phyloP scores from a whole-genome alignment of 64 coral and sea anemone genomes.

The Pachyseris speciosa region DNA sequence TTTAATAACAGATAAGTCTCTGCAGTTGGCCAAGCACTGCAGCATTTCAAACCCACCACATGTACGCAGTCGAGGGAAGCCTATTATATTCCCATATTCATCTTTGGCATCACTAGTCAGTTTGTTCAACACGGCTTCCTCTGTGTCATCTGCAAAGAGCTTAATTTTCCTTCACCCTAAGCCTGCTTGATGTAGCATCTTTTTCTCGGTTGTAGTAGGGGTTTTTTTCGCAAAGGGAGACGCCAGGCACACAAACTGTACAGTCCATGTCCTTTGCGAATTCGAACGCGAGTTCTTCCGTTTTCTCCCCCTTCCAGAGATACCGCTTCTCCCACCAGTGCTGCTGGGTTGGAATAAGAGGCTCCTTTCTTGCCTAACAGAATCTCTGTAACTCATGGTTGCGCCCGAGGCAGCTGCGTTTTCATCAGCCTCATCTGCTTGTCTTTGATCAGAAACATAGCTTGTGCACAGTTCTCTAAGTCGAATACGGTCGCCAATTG shows the following conservation, averaged over 20 bases:
- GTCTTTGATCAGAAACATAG: slow-evolving; percentile 19
- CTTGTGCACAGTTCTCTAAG: slow-evolving; percentile 40
- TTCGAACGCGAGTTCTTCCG: slow-evolving; percentile 39
- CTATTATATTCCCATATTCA: too few species aligned
- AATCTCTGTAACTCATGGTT: slow-evolving; percentile 40
- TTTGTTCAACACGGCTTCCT: slow-evolving; percentile 50
- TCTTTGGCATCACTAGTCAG: too few species aligned
- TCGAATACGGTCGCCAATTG: slow-evolving; percentile 47
- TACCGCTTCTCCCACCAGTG: slow-evolving; percentile 27
- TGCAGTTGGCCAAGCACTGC: too few species aligned
- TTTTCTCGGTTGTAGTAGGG: slow-evolving; percentile 49
- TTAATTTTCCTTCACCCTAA: slow-evolving; percentile 44
- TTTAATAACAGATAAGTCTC: too few species aligned
- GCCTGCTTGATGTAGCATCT: slow-evolving; percentile 40
- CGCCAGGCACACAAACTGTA: slow-evolving; percentile 59
- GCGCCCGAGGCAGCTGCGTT: slow-evolving; percentile 30
- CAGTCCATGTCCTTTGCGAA: slow-evolving; percentile 62
- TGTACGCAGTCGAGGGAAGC: too few species aligned
- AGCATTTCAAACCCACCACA: too few species aligned
- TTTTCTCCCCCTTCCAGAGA: slow-evolving; percentile 36
- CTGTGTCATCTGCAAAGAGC: slow-evolving; percentile 36
- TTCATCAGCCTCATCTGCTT: slow-evolving; percentile 12
- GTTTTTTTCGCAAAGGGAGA: slow-evolving; percentile 37
- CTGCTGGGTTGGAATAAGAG: slow-evolving; percentile 58
- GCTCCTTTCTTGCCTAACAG: slow-evolving; percentile 60